A percentile compares a stretch with the other conserved stretches of the same genome.
Evolutionary conservation across 2,888 invertebrate species (phyloP).

Genomic region (Cancer borealis): DNA sequence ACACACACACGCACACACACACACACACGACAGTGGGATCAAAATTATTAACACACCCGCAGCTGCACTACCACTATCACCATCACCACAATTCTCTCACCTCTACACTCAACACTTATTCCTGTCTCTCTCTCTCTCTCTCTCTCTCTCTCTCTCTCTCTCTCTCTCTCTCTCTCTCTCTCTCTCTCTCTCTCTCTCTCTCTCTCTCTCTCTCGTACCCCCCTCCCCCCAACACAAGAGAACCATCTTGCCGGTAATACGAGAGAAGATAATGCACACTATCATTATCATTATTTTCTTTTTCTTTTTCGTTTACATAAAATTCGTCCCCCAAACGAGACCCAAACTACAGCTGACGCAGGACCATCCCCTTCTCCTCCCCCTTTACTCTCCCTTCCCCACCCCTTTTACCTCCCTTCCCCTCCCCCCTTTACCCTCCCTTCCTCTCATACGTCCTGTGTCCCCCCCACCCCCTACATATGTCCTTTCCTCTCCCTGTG

Average conservation of each 20-base stretch:
- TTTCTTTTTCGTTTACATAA: background rate
- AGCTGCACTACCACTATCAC: background rate
- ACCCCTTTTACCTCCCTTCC: background rate
- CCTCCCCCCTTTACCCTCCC: background rate
- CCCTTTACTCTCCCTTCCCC: background rate
- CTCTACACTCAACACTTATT: background rate
- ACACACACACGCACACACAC: too few relatives aligned
- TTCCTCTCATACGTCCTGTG: background rate
- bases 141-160: background rate
- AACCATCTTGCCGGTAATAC: background rate
- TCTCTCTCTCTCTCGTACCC: background rate
- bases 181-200: slow-evolving; percentile 12
- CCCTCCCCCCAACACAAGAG: too few relatives aligned
- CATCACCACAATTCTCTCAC: background rate
- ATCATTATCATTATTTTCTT: background rate
- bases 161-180: background rate
- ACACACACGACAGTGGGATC: background rate
- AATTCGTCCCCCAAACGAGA: slow-evolving; percentile 22
- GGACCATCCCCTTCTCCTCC: background rate
- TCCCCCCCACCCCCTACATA: background rate
- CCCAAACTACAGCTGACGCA: background rate
- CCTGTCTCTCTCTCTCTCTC: background rate
- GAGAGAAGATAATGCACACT: background rate
- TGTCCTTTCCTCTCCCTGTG: background rate
- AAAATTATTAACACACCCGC: too few relatives aligned